Conservation (phyloP, 2,888 invertebrate species). For the Syrista parreyssii region DNA sequence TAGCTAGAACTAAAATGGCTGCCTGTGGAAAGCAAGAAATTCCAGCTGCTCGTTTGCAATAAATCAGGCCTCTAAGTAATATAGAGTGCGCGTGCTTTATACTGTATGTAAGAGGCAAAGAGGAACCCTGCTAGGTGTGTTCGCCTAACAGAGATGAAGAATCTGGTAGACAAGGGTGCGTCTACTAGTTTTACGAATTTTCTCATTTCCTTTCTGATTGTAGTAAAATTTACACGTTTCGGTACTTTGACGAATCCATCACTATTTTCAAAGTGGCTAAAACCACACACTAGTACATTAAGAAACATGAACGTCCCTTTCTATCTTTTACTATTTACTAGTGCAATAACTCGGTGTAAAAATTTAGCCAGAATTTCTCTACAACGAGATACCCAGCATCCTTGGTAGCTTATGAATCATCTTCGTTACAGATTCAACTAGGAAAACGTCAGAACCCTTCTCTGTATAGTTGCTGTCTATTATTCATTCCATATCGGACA, state of each 20-base stretch:
- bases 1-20: slow-evolving; percentile 17
- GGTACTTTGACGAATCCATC: neutral
- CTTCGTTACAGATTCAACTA: neutral
- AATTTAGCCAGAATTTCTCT: neutral
- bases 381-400: neutral
- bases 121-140: neutral
- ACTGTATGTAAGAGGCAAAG: neutral
- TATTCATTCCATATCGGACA: slow-evolving; percentile 13
- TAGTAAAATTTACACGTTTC: neutral
- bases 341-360: neutral
- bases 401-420: slow-evolving; percentile 8
- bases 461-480: slow-evolving; percentile 3
- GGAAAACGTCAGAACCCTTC: neutral
- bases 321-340: neutral
- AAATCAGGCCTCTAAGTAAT: slow-evolving; percentile 2
- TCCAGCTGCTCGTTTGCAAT: slow-evolving; percentile 3
- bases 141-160: neutral
- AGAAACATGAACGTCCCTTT: neutral
- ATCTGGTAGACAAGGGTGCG: neutral
- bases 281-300: neutral
- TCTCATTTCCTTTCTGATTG: neutral
- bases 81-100: neutral
- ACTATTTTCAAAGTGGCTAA: neutral
- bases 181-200: neutral
- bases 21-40: slow-evolving; percentile 18